Evolutionary conservation across 2,888 invertebrate species (phyloP), one percentile per base, ranked within the genome.

Genomic region (Phengaris arion): DNA sequence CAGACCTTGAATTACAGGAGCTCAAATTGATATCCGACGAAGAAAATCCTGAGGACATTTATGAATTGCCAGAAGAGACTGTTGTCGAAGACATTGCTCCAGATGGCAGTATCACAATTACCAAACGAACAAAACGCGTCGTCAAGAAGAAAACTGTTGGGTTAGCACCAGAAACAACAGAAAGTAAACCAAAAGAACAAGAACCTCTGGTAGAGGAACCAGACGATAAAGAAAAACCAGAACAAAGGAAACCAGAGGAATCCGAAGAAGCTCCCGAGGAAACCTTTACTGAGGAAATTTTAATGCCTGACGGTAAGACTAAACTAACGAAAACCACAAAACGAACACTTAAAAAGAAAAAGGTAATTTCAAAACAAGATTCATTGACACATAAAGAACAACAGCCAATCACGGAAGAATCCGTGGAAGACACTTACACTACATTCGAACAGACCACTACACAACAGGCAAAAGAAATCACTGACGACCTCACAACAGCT

Each of bases 301-400:
- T 77, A 7, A 77, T 48, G 77, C 81, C 74, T 83, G 88, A 81
- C 82, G 87, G 79, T 81, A 87, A 73, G 81, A 86, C n/a, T 79
- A 85, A 74, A 76, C 79, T 83, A n/a, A 81, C 76, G 15, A 81
- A 81, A 82, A 78, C 57, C 1, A 82, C 79, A 0, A 84, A 80
- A 55, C 80, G 81, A 1, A 74, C 77, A 2, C 79, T 79, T 79
- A 74, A 64, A 54, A 78, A 77, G 70, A 87, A 68, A 45, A 46
- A 8, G 77, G 88, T 22, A 70, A 74, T 73, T 74, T 46, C 70
- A 69, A 6, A 74, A 91, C 81, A 55, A n/a, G 54, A 55, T 6
- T n/a, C n/a, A 55, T 13, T 55, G 0, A 55, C n/a, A n/a, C n/a
- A 13, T 55, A n/a, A 13, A 13, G 54, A 55, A 0, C 13, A n/a